phyloP scores from a whole-genome alignment of 2,888 invertebrate species.

The Lomographa bimaculata region DNA sequence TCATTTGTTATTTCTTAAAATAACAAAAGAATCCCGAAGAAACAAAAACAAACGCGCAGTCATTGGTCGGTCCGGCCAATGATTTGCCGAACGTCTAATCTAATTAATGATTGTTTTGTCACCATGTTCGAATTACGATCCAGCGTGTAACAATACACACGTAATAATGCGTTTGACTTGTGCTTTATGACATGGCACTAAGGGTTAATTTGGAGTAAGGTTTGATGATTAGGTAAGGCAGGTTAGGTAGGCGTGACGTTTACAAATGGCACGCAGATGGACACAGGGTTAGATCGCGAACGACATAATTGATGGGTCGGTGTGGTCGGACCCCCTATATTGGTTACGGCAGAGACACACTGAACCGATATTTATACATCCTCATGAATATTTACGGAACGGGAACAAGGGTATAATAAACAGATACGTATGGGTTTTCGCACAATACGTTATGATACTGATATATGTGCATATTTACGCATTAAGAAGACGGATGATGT shows the following conservation, averaged over 20 bases:
- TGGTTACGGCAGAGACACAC: slow-evolving; percentile 45
- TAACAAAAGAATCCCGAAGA: slow-evolving; percentile 26
- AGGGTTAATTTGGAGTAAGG: slow-evolving; percentile 32
- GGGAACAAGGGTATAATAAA: slow-evolving; percentile 33
- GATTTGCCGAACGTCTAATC: slow-evolving; percentile 64
- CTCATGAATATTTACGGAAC: slow-evolving; percentile 46
- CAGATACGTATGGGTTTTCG: slow-evolving; percentile 20
- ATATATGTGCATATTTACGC: slow-evolving; percentile 22
- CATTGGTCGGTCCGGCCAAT: slow-evolving; percentile 55
- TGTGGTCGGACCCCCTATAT: slow-evolving; percentile 49
- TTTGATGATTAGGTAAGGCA: slow-evolving; percentile 31
- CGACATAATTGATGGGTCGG: slow-evolving; percentile 70
- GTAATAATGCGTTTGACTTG: slow-evolving; percentile 16
- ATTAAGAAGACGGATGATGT: slow-evolving; percentile 16
- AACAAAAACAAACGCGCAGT: slow-evolving; percentile 52
- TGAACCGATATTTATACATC: slow-evolving; percentile 42
- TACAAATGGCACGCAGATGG: slow-evolving; percentile 72
- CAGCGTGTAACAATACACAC: slow-evolving; percentile 43
- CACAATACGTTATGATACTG: slow-evolving; percentile 23
- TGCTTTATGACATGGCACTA: slow-evolving; percentile 34
- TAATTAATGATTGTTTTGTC: slow-evolving; percentile 73
- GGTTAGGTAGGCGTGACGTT: slow-evolving; percentile 56
- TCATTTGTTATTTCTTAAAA: too few species aligned
- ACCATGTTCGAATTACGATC: slow-evolving; percentile 57
- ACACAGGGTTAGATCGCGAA: slow-evolving; percentile 70